phyloP scores from a whole-genome alignment of 2,113 vertebrate species.

The Indicator maculatus region DNA sequence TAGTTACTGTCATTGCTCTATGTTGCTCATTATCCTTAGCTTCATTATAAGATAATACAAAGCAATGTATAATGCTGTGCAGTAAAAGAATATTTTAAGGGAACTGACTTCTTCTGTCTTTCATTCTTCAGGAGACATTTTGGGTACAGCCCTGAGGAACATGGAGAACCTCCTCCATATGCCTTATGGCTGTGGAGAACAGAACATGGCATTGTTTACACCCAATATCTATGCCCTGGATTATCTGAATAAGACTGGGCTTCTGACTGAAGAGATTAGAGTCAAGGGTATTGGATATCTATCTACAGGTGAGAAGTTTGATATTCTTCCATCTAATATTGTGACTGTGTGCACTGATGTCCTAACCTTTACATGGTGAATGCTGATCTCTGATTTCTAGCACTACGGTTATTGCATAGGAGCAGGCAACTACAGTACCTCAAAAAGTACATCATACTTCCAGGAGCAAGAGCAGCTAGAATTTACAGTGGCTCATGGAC shows the following conservation, averaged over 20 bases:
- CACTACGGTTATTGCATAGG: background rate
- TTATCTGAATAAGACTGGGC: conserved; percentile 81
- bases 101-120: background rate
- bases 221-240: conserved; percentile 83
- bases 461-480: background rate
- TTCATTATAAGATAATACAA: background rate
- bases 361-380: background rate
- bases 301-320: conserved; percentile 75
- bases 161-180: conserved; percentile 80
- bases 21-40: background rate
- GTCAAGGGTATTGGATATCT: conserved; percentile 73
- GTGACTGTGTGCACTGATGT: background rate
- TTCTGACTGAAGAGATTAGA: conserved; percentile 77
- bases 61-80: background rate
- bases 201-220: conserved; percentile 86
- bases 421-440: background rate
- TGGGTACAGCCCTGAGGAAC: conserved; percentile 83
- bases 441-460: background rate
- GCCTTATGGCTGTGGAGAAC: conserved; percentile 83
- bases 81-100: background rate
- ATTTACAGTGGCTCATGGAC: background rate
- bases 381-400: background rate
- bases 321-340: background rate
- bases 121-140: conserved; percentile 80
- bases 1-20: background rate